Conservation (phyloP, 2,797 vertebrate species). For the Leuciscus waleckii region DNA sequence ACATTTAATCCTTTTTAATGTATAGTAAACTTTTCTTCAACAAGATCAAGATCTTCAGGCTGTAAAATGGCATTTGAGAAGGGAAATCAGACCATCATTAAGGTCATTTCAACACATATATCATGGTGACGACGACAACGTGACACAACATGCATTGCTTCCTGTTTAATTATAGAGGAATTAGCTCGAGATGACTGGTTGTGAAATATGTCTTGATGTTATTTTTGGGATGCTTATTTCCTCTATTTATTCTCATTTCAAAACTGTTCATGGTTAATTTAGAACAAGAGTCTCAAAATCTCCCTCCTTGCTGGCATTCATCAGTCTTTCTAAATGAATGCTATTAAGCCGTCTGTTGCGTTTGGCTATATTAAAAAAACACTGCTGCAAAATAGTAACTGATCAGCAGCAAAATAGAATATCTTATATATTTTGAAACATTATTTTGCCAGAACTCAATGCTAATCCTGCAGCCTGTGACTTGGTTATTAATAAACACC, state of each 20-base stretch:
- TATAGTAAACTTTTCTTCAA: neutral
- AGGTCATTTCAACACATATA: neutral
- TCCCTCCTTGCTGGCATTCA: slow-evolving; percentile 47
- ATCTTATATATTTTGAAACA: neutral
- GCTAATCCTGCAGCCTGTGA: slow-evolving; percentile 2
- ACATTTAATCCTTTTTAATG: neutral
- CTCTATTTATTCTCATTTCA: slow-evolving; percentile 46
- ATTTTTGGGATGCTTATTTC: slow-evolving; percentile 48
- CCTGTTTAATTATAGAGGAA: slow-evolving; percentile 45
- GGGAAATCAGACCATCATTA: neutral
- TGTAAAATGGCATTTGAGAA: slow-evolving; percentile 5
- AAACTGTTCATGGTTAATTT: slow-evolving; percentile 53
- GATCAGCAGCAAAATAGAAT: slow-evolving; percentile 3
- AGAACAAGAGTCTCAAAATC: slow-evolving; percentile 39
- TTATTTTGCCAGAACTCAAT: neutral
- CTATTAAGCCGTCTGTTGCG: slow-evolving; percentile 53
- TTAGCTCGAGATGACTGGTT: slow-evolving; percentile 40
- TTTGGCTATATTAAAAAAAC: slow-evolving; percentile 32
- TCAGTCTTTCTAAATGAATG: slow-evolving; percentile 55
- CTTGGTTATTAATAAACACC: slow-evolving; percentile 27
- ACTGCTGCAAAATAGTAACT: slow-evolving; percentile 21
- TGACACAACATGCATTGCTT: slow-evolving; percentile 19
- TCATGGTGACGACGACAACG: neutral
- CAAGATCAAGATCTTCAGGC: neutral
- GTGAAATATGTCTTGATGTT: slow-evolving; percentile 41